Conservation (phyloP, 2,888 invertebrate genomes). For the Atethmia centrago region DNA sequence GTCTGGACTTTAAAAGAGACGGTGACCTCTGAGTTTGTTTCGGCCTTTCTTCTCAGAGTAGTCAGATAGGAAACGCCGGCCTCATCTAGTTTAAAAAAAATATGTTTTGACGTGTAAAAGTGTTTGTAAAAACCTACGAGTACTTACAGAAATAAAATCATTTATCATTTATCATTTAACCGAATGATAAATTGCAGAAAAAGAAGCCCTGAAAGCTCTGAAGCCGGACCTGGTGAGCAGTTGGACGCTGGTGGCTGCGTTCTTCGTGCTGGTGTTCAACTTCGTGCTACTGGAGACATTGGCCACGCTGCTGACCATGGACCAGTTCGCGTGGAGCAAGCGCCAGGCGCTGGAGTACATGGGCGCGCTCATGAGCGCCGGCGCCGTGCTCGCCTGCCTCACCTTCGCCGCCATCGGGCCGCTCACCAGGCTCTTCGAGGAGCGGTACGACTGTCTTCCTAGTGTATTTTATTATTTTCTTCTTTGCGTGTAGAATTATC, state of each 20-base stretch:
- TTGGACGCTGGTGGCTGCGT: slow-evolving; percentile 94
- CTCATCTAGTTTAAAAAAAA: too few relatives aligned
- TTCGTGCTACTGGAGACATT: slow-evolving; percentile 96
- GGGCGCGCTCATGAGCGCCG: slow-evolving; percentile 95
- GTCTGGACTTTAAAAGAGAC: too few relatives aligned
- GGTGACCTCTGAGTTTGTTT: too few relatives aligned
- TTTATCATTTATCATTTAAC: too few relatives aligned
- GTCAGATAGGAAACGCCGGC: too few relatives aligned
- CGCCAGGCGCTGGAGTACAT: slow-evolving; percentile 94
- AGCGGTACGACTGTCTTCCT: slow-evolving; percentile 86
- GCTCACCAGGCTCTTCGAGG: slow-evolving; percentile 93
- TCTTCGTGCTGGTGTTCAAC: slow-evolving; percentile 96
- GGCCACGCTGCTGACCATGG: slow-evolving; percentile 96
- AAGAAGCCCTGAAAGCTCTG: slow-evolving; percentile 92
- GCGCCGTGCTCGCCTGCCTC: slow-evolving; percentile 94
- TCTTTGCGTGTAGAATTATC: background rate
- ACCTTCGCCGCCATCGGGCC: slow-evolving; percentile 94
- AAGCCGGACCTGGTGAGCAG: slow-evolving; percentile 94
- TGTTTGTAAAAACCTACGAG: too few relatives aligned
- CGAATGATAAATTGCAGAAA: slow-evolving; percentile 86
- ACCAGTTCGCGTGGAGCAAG: slow-evolving; percentile 96
- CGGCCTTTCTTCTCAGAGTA: too few relatives aligned
- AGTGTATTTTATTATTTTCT: background rate
- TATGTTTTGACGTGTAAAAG: too few relatives aligned
- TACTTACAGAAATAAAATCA: too few relatives aligned